A percentile compares a stretch with the other conserved stretches of the same genome.
Evolutionary conservation across 2,797 vertebrate species (phyloP).

Genomic region (Hafferia zeledoni): DNA sequence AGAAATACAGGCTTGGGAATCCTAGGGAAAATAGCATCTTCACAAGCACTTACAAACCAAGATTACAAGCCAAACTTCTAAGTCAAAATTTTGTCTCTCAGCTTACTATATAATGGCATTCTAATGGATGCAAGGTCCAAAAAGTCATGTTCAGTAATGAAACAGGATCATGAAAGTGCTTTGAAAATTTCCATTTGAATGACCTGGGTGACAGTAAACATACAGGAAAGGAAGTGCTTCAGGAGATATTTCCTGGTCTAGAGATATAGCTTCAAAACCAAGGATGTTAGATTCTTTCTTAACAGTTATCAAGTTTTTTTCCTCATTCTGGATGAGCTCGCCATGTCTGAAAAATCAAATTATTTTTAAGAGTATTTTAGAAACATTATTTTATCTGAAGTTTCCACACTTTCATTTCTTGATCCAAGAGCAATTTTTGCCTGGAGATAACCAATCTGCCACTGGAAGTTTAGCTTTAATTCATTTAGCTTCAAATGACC

Average conservation of each 20-base stretch:
- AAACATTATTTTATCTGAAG: background rate
- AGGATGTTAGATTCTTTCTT: background rate
- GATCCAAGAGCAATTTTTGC: background rate
- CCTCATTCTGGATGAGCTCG: background rate
- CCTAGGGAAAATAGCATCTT: background rate
- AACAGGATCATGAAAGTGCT: rapidly evolving
- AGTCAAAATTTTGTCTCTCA: background rate
- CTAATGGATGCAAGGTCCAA: background rate
- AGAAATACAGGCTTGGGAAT: background rate
- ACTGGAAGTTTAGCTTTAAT: background rate
- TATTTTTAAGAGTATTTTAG: background rate
- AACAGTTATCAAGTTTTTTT: background rate
- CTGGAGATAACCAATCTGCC: background rate
- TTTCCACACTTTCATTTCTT: background rate
- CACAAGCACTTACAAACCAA: background rate
- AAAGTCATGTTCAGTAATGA: background rate
- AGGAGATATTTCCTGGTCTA: background rate
- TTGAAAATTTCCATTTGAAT: background rate
- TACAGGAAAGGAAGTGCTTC: background rate
- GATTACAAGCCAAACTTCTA: background rate
- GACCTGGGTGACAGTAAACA: background rate
- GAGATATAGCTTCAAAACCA: background rate
- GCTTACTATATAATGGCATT: background rate
- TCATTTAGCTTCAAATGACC: background rate
- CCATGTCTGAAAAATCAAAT: background rate